These are phyloP conservation scores for Scolopax mira DNA, from an alignment of 2,113 vertebrate genomes.

Conservation along the genomic window DNA sequence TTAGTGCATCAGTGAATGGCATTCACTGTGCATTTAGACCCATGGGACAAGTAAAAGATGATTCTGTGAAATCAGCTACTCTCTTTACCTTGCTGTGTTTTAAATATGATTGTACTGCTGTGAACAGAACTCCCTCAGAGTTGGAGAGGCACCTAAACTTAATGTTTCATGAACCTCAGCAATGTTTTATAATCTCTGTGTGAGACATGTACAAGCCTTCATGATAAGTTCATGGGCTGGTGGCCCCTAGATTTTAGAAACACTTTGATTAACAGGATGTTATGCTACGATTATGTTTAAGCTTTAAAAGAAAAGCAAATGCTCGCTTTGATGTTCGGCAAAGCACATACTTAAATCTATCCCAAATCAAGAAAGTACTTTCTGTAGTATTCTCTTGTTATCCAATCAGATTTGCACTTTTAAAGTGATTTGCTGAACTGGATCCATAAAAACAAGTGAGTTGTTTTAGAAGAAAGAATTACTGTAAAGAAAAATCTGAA, in stretches of 20 bases:
- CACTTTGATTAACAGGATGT: neutral
- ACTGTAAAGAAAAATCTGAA: neutral
- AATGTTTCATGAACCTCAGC: neutral
- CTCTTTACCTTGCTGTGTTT: neutral
- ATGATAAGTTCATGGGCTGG: neutral
- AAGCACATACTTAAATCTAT: neutral
- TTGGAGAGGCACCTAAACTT: neutral
- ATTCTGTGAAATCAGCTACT: neutral
- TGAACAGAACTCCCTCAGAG: neutral
- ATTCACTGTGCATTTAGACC: neutral
- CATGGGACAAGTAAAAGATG: neutral
- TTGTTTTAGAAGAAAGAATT: conserved; percentile 13
- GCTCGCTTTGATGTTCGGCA: neutral
- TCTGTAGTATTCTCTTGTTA: neutral
- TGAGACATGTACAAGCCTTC: neutral
- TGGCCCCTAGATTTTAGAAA: neutral
- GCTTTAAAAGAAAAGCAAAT: neutral
- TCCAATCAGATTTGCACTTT: neutral
- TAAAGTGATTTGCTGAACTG: conserved; percentile 17
- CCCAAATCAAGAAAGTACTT: neutral
- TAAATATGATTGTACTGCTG: neutral
- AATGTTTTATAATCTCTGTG: rapidly evolving
- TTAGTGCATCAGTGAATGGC: neutral
- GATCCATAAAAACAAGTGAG: conserved; percentile 33
- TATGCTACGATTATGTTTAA: neutral